These are phyloP conservation scores for Meriones psammophilus DNA, from an alignment of 2,797 vertebrate species.

Conservation along the genomic window DNA sequence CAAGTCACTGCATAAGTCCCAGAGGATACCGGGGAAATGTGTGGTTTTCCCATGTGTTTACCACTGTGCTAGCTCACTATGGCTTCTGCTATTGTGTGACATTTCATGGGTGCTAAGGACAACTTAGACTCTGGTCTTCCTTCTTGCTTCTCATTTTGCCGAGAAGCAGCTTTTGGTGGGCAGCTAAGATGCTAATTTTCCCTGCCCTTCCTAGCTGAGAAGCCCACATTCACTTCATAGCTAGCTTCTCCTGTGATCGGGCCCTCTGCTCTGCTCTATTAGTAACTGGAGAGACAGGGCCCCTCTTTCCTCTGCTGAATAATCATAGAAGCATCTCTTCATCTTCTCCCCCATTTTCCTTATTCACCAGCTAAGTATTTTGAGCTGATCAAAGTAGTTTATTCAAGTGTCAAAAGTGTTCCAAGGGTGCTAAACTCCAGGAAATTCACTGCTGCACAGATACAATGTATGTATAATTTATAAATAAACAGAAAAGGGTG, in stretches of 20 bases:
- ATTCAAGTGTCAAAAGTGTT: constrained; percentile 75
- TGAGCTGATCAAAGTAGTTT: constrained; percentile 76
- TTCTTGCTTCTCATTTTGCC: constrained; percentile 42
- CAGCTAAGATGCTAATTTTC: not conserved
- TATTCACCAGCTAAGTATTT: constrained; percentile 44
- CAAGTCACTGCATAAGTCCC: constrained; percentile 1
- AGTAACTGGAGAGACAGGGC: not conserved
- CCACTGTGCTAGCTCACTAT: not conserved
- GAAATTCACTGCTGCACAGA: constrained; percentile 27
- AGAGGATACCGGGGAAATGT: not conserved
- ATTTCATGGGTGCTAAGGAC: not conserved
- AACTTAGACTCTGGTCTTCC: constrained; percentile 20
- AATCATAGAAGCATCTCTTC: constrained; percentile 57
- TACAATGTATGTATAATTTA: constrained; percentile 67
- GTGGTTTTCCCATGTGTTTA: not conserved
- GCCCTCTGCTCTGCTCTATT: not conserved
- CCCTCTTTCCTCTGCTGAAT: constrained; percentile 18
- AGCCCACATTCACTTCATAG: not conserved
- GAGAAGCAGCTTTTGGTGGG: not conserved
- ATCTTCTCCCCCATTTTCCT: constrained; percentile 6
- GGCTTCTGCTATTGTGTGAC: not conserved
- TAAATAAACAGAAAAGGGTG: constrained; percentile 64
- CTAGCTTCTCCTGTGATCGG: constrained; percentile 5
- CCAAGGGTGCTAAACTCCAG: constrained; percentile 44
- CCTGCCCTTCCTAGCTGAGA: not conserved